Percentiles rank a stretch among this genome's conserved stretches.
Conservation (phyloP, 2,113 vertebrate genomes). For the Oryzias curvinotus region DNA sequence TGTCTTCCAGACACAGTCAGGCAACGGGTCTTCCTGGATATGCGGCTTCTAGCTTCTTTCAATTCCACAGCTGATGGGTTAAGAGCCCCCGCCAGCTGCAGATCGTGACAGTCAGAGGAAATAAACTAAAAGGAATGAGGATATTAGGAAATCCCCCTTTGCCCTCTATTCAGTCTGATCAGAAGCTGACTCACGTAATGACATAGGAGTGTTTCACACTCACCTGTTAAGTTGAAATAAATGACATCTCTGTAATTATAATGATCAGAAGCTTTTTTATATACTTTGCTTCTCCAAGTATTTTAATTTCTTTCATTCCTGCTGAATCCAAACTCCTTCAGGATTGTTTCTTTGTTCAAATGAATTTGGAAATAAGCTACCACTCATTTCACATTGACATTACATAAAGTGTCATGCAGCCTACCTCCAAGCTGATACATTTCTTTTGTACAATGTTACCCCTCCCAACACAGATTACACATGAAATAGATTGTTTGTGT, state of each 20-base stretch:
- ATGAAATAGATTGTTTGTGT: constrained; percentile 1
- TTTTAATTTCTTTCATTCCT: no score
- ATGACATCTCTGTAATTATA: constrained; percentile 29
- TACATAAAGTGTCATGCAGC: no score
- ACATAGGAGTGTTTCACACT: constrained; percentile 44
- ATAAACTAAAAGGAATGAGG: constrained; percentile 12
- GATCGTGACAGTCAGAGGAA: constrained; percentile 34
- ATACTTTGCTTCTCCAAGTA: neutral
- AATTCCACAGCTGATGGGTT: constrained; percentile 21
- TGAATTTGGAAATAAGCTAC: constrained; percentile 20
- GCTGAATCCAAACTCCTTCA: neutral
- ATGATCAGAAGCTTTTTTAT: constrained; percentile 21
- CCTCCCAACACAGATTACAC: no score
- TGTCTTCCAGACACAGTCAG: constrained; percentile 31
- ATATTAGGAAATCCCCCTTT: constrained; percentile 55
- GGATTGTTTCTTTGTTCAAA: constrained; percentile 5
- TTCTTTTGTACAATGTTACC: no score
- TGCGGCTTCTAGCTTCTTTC: constrained; percentile 24
- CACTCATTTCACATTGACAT: constrained; percentile 27
- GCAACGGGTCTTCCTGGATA: constrained; percentile 49
- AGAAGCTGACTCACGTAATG: constrained; percentile 49
- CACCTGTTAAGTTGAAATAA: constrained; percentile 16
- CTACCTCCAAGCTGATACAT: no score
- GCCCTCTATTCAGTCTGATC: constrained; percentile 29
- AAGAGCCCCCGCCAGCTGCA: constrained; percentile 33